Evolutionary conservation across 2,113 vertebrate species (phyloP).

Genomic region (Mustelus asterias): DNA sequence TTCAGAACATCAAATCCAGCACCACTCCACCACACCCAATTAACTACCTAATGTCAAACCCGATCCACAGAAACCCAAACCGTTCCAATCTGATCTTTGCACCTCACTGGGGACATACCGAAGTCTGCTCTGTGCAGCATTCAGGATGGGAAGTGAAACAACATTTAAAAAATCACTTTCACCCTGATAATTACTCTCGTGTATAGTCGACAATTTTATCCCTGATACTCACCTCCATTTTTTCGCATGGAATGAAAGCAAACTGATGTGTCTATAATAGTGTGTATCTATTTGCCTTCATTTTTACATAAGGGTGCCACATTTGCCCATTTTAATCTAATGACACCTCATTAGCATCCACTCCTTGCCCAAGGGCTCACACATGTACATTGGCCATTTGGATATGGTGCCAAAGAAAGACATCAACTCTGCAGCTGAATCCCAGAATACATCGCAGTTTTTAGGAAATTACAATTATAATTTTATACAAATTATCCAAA

Average conservation of each 20-base stretch:
- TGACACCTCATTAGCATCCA: neutral
- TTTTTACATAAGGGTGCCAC: neutral
- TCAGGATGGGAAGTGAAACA: too few relatives aligned
- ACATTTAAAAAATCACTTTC: neutral
- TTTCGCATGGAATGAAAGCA: neutral
- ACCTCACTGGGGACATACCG: neutral
- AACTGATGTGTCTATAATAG: neutral
- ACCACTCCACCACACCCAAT: neutral
- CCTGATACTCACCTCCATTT: neutral
- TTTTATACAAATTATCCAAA: neutral
- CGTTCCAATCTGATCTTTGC: neutral
- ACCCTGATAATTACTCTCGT: neutral
- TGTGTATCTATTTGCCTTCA: neutral
- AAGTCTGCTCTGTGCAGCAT: too few relatives aligned
- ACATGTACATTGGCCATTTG: neutral
- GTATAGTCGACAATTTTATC: neutral
- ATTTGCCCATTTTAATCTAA: neutral
- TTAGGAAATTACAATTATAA: neutral
- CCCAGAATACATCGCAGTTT: neutral
- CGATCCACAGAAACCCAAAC: neutral
- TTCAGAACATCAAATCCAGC: neutral
- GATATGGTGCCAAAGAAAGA: neutral
- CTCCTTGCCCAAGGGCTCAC: neutral
- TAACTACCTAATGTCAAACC: neutral
- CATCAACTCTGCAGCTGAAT: neutral